A percentile compares a stretch with the other conserved stretches of the same genome.
These are phyloP conservation scores for Potorous gilbertii DNA, from an alignment of 2,797 vertebrate species.

Conservation along the genomic window DNA sequence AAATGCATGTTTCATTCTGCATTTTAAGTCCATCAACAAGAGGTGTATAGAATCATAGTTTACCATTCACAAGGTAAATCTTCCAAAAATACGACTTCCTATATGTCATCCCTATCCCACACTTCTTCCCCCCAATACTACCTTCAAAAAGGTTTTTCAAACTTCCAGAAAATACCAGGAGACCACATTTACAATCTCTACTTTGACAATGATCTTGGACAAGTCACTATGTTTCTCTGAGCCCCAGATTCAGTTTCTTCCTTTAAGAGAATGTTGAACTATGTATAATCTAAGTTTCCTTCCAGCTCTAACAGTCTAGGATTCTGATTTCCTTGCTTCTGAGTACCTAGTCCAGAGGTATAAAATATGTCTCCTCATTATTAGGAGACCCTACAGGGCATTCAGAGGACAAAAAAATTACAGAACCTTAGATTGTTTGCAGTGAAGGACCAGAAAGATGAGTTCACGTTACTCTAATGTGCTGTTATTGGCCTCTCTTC, in stretches of 20 bases:
- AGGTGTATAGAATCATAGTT: neutral
- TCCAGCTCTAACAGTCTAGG: neutral
- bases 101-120: neutral
- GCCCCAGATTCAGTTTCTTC: neutral
- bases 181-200: neutral
- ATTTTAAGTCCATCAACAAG: neutral
- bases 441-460: neutral
- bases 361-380: neutral
- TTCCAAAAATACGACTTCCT: neutral
- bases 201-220: neutral
- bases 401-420: neutral
- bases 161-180: neutral
- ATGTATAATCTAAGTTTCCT: neutral
- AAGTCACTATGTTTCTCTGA: neutral
- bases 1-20: neutral
- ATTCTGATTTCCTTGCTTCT: neutral
- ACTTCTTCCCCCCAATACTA: neutral
- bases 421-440: neutral
- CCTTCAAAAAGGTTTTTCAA: neutral
- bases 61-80: neutral
- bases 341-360: neutral
- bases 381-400: neutral
- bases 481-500: neutral
- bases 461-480: neutral
- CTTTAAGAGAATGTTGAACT: neutral